Base-by-base conservation (phyloP, 2,888 invertebrate genomes). In the Eristalinus sepulchralis region DNA sequence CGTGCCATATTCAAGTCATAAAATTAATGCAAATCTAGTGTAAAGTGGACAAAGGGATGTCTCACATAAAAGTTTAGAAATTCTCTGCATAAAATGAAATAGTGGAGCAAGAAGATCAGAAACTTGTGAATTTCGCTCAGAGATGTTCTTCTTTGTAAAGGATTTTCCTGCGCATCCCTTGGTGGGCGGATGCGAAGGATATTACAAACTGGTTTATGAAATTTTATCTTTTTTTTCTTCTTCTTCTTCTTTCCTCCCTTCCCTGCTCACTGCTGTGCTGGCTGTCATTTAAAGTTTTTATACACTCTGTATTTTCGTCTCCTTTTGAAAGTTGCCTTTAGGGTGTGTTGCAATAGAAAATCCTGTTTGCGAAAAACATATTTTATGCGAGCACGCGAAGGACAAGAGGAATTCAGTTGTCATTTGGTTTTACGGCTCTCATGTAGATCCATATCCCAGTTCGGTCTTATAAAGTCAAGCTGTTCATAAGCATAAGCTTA, bases 11-110 rank as follows among this genome's bases (percentile, higher is more conserved):
- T 53, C 73, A 68, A 80, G 75, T 81, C 75, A 36, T 81, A 70
- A 82, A 82, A 85, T 82, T 68, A 72, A 77, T 77, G 77, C 82
- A 85, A 81, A 82, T 82, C 76, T 81, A 68, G 72, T 81, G 77
- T 72, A 81, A 85, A 81, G 67, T 81, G 81, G 81, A 72, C 77
- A 67, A 85, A 77, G 22, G 57, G 62, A 22, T 33, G 70, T 62
- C 31, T 47, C 55, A 39, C 53, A 75, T 66, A 71, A 76, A 70
- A 80, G 68, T 71, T 76, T 75, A 66, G 34, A 76, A 76, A 67
- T 71, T 80, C 57, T 13, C 39, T 24, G 20, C 31, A 67, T 55
- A 59, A 84, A 80, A 80, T 70, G 53, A 75, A 75, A 70, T 71
- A 71, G 63, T 57, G 27, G 39, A 47, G 11, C 68, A 39, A 73